These are phyloP conservation scores for Dione vanillae DNA, from an alignment of 2,888 invertebrate species.

Conservation along the genomic window DNA sequence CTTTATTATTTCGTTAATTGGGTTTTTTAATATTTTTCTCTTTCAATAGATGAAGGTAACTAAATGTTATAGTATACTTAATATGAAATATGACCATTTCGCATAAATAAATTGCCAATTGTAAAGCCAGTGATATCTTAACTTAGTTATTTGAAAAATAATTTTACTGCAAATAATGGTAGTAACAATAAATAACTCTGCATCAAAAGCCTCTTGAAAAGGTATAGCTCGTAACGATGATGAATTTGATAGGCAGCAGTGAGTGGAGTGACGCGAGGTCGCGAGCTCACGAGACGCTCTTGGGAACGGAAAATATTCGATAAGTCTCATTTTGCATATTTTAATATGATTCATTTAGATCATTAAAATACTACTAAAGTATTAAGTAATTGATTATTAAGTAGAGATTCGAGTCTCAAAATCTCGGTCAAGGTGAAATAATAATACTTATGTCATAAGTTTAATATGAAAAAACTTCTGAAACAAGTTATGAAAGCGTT, in stretches of 20 bases:
- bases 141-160: not conserved
- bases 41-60: too few relatives aligned
- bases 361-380: constrained; percentile 6
- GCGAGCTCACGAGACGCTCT: constrained; percentile 12
- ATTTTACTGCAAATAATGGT: not conserved
- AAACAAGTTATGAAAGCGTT: not conserved
- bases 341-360: constrained; percentile 8
- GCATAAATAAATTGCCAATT: too few relatives aligned
- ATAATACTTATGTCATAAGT: not conserved
- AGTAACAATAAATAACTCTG: too few relatives aligned
- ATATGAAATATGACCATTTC: too few relatives aligned
- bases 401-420: not conserved
- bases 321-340: constrained; percentile 10
- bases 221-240: not conserved
- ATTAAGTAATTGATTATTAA: not conserved
- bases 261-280: constrained; percentile 15
- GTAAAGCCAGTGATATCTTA: not conserved
- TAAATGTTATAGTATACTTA: too few relatives aligned
- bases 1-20: too few relatives aligned
- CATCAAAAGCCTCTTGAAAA: not conserved
- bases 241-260: not conserved
- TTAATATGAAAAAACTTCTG: not conserved
- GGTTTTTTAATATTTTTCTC: too few relatives aligned
- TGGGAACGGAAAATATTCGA: not conserved
- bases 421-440: not conserved